Conservation (phyloP, 2,113 vertebrate species). For the Hoplias malabaricus region DNA sequence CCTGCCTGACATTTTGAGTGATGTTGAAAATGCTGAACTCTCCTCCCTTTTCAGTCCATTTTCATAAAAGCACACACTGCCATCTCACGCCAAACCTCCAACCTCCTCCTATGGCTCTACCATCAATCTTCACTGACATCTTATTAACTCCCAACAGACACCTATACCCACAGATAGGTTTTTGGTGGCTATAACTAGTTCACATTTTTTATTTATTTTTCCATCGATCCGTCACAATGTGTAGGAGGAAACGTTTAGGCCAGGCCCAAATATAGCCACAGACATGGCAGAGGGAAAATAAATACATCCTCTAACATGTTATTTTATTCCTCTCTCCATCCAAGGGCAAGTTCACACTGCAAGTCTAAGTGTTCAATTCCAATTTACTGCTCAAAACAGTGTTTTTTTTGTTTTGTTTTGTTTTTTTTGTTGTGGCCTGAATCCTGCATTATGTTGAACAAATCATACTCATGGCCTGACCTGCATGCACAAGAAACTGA, state of each 20-base stretch:
- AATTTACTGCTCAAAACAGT: not conserved
- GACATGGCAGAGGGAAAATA: constrained; percentile 11
- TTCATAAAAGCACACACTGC: constrained; percentile 47
- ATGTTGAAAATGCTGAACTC: constrained; percentile 29
- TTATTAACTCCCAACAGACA: constrained; percentile 66
- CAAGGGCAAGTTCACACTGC: not conserved
- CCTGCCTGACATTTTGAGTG: constrained; percentile 29
- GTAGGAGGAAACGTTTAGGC: constrained; percentile 44
- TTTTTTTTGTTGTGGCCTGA: not conserved
- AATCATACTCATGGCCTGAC: too few relatives aligned
- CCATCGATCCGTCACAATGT: constrained; percentile 46
- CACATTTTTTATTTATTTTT: constrained; percentile 54
- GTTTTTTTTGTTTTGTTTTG: not conserved
- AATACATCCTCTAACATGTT: constrained; percentile 26
- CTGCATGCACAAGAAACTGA: too few relatives aligned
- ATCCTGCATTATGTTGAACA: too few relatives aligned
- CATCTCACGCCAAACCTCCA: constrained; percentile 36
- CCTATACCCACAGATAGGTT: constrained; percentile 59
- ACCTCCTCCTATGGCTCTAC: constrained; percentile 50
- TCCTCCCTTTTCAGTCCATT: constrained; percentile 35
- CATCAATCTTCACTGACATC: constrained; percentile 71
- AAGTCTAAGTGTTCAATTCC: not conserved
- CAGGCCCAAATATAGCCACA: constrained; percentile 29
- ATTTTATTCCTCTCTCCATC: not conserved
- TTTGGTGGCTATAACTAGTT: constrained; percentile 59